phyloP scores from a whole-genome alignment of 2,113 vertebrate species.

The Noturus placidus region DNA sequence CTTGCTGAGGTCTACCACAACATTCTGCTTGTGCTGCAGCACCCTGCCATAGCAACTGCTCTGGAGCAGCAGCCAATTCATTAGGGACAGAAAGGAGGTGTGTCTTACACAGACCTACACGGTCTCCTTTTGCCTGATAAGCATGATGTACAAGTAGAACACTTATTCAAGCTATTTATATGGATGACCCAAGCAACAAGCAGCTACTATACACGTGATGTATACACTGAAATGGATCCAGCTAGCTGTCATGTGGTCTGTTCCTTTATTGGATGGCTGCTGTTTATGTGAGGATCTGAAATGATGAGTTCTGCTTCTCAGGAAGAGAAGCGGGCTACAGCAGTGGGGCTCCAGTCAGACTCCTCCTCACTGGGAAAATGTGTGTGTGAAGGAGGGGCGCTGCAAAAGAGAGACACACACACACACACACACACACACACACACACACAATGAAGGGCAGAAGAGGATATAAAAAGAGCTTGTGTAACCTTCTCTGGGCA shows the following conservation, averaged over 20 bases:
- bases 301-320: constrained; percentile 44
- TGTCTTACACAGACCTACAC: constrained; percentile 17
- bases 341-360: constrained; percentile 24
- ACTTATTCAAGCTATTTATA: constrained; percentile 3
- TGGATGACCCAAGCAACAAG: not conserved
- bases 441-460: constrained; percentile 61
- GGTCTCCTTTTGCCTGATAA: not conserved
- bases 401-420: constrained; percentile 22
- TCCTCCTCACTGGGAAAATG: constrained; percentile 45
- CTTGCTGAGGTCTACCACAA: constrained; percentile 22
- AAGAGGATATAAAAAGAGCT: constrained; percentile 52
- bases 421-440: not conserved
- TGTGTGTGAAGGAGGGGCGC: constrained; percentile 33
- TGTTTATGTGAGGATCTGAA: constrained; percentile 61
- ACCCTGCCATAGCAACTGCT: constrained; percentile 45
- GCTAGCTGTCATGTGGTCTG: constrained; percentile 61
- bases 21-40: constrained; percentile 48
- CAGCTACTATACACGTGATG: constrained; percentile 12
- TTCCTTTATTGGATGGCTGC: constrained; percentile 10
- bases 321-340: constrained; percentile 23
- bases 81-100: constrained; percentile 30
- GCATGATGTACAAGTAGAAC: not conserved
- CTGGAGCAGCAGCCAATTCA: constrained; percentile 38
- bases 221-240: constrained; percentile 43
- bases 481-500: constrained; percentile 54